Conservation (phyloP, 1,140 invertebrate genomes). For the Homarus americanus region DNA sequence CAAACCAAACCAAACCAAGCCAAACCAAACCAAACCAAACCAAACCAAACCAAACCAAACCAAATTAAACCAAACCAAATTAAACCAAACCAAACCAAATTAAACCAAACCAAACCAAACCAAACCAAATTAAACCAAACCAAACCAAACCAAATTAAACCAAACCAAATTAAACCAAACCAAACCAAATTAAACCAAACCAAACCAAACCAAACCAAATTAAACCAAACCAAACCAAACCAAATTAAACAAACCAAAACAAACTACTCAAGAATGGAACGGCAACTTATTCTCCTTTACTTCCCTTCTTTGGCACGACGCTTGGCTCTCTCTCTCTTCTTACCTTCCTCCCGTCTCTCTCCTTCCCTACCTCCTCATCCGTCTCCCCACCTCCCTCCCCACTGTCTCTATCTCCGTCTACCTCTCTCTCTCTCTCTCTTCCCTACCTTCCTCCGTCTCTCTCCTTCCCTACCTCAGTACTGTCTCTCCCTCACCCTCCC, state of each 20-base stretch:
- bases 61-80: neutral
- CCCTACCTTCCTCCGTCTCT: no score
- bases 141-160: constrained; percentile 47
- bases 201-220: neutral
- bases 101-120: constrained; percentile 30
- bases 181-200: constrained; percentile 10
- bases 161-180: constrained; percentile 45
- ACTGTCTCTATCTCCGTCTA: neutral
- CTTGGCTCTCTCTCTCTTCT: neutral
- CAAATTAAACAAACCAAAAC: no score
- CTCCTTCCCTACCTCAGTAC: neutral
- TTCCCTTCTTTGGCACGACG: no score
- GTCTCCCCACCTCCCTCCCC: neutral
- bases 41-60: neutral
- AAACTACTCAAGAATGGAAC: no score
- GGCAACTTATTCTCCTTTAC: no score
- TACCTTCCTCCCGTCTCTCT: neutral
- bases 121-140: constrained; percentile 38
- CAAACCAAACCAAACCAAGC: constrained; percentile 45
- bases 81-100: neutral
- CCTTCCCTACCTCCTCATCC: neutral
- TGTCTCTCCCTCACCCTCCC: neutral
- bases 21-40: neutral
- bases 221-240: neutral
- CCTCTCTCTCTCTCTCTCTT: neutral